phyloP scores from a whole-genome alignment of 2,113 vertebrate species.

The Trogon melanurus region DNA sequence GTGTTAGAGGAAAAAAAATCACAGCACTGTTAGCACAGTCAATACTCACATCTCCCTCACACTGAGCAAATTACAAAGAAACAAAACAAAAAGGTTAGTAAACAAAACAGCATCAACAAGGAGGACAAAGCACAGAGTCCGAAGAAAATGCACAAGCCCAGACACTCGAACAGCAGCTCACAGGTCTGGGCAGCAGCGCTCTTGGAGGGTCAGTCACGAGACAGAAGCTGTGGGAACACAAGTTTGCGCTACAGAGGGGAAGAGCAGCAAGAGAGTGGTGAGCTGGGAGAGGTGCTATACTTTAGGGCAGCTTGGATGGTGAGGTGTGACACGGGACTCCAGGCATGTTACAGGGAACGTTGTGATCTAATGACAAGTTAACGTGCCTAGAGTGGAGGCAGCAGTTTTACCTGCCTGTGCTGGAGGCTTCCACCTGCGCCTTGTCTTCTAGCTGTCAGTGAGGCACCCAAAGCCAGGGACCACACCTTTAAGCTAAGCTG shows the following conservation, averaged over 20 bases:
- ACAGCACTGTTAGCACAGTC: conserved; percentile 75
- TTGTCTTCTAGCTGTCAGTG: not conserved
- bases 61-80: conserved; percentile 87
- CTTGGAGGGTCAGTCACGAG: not conserved
- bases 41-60: conserved; percentile 97
- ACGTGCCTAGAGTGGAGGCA: not conserved
- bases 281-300: not conserved
- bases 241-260: not conserved
- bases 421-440: not conserved
- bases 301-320: not conserved
- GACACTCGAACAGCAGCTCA: not conserved
- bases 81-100: conserved; percentile 76
- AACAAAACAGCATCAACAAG: conserved; percentile 58
- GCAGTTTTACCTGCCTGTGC: not conserved
- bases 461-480: not conserved
- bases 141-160: conserved; percentile 17
- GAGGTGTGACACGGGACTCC: not conserved
- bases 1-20: conserved; percentile 36
- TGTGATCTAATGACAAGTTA: not conserved
- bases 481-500: not conserved
- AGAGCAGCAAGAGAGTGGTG: conserved; percentile 23
- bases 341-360: not conserved
- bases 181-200: not conserved
- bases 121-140: not conserved
- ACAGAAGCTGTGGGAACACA: conserved; percentile 26